Conservation (phyloP, 2,113 vertebrate genomes). For the Nibea coibor region DNA sequence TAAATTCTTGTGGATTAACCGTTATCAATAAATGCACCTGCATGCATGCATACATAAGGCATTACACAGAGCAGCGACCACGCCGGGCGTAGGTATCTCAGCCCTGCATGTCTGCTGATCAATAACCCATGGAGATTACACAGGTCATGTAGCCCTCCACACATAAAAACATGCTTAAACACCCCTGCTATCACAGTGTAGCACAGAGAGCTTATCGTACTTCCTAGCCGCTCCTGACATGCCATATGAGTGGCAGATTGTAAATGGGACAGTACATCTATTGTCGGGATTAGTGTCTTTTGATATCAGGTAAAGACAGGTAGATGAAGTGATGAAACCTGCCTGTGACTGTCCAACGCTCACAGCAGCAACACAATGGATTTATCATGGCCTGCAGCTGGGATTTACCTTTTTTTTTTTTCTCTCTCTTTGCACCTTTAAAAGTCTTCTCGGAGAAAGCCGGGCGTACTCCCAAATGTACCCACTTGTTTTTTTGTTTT, state of each 20-base stretch:
- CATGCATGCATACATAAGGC: constrained; percentile 23
- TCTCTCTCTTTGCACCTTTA: constrained; percentile 25
- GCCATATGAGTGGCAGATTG: constrained; percentile 32
- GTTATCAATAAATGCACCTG: constrained; percentile 39
- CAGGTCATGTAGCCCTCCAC: neutral
- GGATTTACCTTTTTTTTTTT: constrained; percentile 16
- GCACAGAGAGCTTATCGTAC: constrained; percentile 31
- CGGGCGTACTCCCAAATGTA: constrained; percentile 30
- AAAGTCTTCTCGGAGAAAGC: constrained; percentile 39
- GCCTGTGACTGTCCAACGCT: constrained; percentile 34
- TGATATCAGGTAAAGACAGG: constrained; percentile 22
- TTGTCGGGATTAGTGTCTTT: constrained; percentile 55
- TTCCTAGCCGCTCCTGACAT: neutral
- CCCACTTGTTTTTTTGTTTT: constrained; percentile 10
- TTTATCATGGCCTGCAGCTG: constrained; percentile 45
- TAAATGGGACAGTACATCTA: constrained; percentile 55
- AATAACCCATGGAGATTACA: constrained; percentile 18
- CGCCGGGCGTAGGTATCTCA: neutral
- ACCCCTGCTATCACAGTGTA: neutral
- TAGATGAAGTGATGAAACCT: constrained; percentile 47
- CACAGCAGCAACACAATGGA: constrained; percentile 48
- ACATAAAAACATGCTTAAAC: neutral
- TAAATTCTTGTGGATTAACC: constrained; percentile 39
- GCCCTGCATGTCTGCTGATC: constrained; percentile 18
- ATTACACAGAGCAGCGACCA: neutral